phyloP scores from a whole-genome alignment of 1,140 invertebrate species.

The Apis laboriosa region DNA sequence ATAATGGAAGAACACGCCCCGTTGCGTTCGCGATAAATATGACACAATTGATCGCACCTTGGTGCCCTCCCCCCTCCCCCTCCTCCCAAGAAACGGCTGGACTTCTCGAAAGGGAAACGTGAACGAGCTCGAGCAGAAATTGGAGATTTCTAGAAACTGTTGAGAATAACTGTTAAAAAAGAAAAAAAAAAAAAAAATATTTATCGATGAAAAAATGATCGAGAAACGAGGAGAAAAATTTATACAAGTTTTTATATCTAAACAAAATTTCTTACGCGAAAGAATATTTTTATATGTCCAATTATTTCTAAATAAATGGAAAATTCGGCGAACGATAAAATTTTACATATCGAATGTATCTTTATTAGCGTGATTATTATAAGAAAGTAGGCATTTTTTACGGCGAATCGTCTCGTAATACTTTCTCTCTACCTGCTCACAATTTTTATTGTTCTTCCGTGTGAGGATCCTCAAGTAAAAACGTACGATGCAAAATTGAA shows the following conservation, averaged over 20 bases:
- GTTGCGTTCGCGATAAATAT: neutral
- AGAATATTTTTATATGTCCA: too few relatives aligned
- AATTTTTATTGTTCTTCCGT: neutral
- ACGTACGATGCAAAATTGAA: neutral
- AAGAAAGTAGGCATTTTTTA: neutral
- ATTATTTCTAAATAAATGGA: too few relatives aligned
- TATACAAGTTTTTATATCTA: too few relatives aligned
- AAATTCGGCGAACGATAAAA: too few relatives aligned
- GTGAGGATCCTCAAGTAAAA: neutral
- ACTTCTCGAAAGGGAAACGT: neutral
- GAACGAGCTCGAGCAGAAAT: neutral
- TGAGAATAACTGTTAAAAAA: neutral
- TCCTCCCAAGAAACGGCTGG: neutral
- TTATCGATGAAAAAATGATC: too few relatives aligned
- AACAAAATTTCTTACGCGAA: too few relatives aligned
- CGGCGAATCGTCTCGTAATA: neutral
- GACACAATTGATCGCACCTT: neutral
- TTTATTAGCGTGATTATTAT: neutral
- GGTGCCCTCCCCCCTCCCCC: neutral
- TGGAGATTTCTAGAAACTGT: constrained; percentile 9
- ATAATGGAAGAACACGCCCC: neutral
- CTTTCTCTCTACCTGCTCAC: neutral
- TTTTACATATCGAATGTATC: too few relatives aligned
- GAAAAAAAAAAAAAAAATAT: too few relatives aligned
- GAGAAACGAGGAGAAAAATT: too few relatives aligned